Conservation (phyloP, 2,797 vertebrate genomes). For the Dicrostonyx torquatus region DNA sequence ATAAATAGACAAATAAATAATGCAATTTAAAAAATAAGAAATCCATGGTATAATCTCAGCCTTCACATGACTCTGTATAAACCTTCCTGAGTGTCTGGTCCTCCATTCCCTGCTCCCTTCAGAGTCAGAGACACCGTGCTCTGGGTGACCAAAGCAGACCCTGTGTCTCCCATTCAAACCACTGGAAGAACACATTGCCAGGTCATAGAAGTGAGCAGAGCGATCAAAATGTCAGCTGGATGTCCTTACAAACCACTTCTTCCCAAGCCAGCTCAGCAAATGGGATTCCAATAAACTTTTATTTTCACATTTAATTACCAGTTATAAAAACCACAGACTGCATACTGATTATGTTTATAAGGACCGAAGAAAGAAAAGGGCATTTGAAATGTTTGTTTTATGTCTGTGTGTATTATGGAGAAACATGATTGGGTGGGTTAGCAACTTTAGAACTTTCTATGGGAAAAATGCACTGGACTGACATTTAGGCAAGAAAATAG, state of each 20-base stretch:
- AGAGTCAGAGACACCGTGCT: neutral
- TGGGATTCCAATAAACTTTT: neutral
- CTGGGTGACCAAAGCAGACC: neutral
- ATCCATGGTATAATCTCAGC: neutral
- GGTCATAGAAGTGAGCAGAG: neutral
- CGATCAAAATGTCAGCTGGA: neutral
- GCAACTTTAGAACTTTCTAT: neutral
- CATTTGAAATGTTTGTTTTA: neutral
- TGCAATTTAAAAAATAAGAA: neutral
- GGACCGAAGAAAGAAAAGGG: neutral
- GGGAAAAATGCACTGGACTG: neutral
- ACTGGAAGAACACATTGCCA: neutral
- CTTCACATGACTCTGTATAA: neutral
- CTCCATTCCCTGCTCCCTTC: neutral
- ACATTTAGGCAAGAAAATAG: neutral
- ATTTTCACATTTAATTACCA: neutral
- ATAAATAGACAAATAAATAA: neutral
- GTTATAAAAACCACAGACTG: neutral
- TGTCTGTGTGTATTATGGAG: neutral
- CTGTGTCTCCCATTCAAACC: neutral
- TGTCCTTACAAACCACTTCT: neutral
- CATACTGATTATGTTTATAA: neutral
- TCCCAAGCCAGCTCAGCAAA: neutral
- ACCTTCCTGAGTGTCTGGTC: too few species aligned
- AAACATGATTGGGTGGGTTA: neutral